phyloP scores from a whole-genome alignment of 2,797 vertebrate species.

The Falco berigora region DNA sequence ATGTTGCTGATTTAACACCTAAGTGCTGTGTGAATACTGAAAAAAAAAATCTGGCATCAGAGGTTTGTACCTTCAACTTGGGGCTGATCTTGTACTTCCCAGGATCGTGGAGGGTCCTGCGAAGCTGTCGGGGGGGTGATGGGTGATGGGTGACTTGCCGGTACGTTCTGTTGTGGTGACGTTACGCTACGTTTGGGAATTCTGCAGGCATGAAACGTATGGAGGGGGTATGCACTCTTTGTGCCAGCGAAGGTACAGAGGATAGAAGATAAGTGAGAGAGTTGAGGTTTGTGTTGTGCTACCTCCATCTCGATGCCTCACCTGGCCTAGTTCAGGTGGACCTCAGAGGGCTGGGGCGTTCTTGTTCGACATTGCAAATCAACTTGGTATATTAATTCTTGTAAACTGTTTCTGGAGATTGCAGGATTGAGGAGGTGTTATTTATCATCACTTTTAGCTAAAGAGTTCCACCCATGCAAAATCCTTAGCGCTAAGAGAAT shows the following conservation, averaged over 20 bases:
- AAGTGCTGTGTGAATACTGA: not conserved
- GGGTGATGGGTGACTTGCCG: not conserved
- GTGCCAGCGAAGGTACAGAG: not conserved
- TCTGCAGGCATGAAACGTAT: not conserved
- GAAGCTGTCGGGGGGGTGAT: not conserved
- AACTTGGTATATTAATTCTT: not conserved
- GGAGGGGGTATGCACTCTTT: not conserved
- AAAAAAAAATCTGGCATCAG: not conserved
- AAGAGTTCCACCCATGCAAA: constrained; percentile 62
- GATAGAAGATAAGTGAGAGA: not conserved
- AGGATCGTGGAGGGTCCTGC: not conserved
- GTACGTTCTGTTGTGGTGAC: not conserved
- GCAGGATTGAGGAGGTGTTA: constrained; percentile 60
- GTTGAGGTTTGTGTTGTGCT: not conserved
- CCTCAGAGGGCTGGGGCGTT: not conserved
- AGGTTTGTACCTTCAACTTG: not conserved
- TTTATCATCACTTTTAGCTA: constrained; percentile 59
- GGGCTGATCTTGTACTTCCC: not conserved
- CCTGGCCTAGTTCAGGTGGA: not conserved
- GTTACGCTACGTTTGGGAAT: not conserved
- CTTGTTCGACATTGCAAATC: not conserved
- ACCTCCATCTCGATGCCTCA: not conserved
- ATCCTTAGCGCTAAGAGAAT: not conserved
- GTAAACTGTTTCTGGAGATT: constrained; percentile 40
- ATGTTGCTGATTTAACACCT: not conserved